Evolutionary conservation across 2,797 vertebrate genomes (phyloP), one percentile per base, ranked within the genome.

Genomic region (Malurus leucopterus): DNA sequence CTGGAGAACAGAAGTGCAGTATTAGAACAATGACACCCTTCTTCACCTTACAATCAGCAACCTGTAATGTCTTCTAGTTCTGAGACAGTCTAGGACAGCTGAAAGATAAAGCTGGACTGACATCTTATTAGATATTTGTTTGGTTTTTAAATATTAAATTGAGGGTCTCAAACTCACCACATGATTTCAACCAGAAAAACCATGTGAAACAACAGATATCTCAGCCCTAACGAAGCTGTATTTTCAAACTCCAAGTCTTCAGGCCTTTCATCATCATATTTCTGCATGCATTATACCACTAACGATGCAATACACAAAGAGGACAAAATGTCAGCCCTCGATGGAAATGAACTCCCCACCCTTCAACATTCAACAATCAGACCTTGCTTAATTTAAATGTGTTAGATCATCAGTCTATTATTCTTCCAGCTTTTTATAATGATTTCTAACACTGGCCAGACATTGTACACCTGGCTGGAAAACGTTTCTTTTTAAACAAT

Each of bases 401-500:
- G 61, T 79, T 91, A 90, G 30, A 85, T 68, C 68, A 63, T 34
- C 67, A 58, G 18, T 59, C 86, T 85, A 59, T 84, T 88, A 95
- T 92, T 92, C 63, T 46, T 85, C 86, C 55, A 88, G 65, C 67
- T 81, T 92, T 90, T 67, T 84, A 54, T 54, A 91, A 89, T 63
- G 82, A 86, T 89, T 92, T 85, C 82, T 88, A 72, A 79, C 70
- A 78, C 17, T 69, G 71, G 63, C 69, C 84, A 87, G 68, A 54
- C 54, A 40, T 74, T 84, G 63, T 30, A 93, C 68, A 96, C 91
- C 94, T 94, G 85, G 58, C 46, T 93, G 53, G 81, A 89, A 88
- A 93, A 87, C 20, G 32, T 85, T 94, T 91, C 92, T 70, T 72
- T 84, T 94, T 94, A 93, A 96, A 96, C 92, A 94, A 93, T 83